Conservation (phyloP, 2,888 invertebrate species). For the Anarsia innoxiella region DNA sequence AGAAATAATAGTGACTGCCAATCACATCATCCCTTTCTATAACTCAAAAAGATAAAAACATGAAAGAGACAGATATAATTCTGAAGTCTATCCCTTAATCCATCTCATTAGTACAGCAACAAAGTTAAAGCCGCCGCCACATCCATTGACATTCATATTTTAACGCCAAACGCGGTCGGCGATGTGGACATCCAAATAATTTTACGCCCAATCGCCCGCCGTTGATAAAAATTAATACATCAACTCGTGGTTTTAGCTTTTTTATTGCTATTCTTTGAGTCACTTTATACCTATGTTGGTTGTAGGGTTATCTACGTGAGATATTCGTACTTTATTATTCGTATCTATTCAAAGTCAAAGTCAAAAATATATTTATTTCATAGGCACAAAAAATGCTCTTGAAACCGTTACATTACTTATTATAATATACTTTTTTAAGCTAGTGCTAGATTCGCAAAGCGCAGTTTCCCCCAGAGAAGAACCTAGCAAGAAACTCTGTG, state of each 20-base stretch:
- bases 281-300: no score
- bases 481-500: no score
- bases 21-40: background rate
- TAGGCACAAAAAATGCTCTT: no score
- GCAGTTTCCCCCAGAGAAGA: no score
- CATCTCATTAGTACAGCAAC: slow-evolving; percentile 61
- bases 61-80: slow-evolving; percentile 16
- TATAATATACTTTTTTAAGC: no score
- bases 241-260: slow-evolving; percentile 30
- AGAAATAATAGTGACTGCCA: background rate
- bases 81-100: slow-evolving; percentile 38
- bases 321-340: no score
- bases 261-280: no score
- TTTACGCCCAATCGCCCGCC: slow-evolving; percentile 63
- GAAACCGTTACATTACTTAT: no score
- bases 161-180: slow-evolving; percentile 61
- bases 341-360: no score
- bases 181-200: slow-evolving; percentile 53
- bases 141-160: slow-evolving; percentile 64
- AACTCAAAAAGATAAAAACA: background rate
- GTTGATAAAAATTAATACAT: slow-evolving; percentile 67
- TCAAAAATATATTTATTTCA: no score
- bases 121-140: slow-evolving; percentile 55
- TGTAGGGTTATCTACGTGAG: no score
- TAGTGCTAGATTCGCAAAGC: no score